Conservation (phyloP, 2,797 vertebrate species). For the Channallabes apus region DNA sequence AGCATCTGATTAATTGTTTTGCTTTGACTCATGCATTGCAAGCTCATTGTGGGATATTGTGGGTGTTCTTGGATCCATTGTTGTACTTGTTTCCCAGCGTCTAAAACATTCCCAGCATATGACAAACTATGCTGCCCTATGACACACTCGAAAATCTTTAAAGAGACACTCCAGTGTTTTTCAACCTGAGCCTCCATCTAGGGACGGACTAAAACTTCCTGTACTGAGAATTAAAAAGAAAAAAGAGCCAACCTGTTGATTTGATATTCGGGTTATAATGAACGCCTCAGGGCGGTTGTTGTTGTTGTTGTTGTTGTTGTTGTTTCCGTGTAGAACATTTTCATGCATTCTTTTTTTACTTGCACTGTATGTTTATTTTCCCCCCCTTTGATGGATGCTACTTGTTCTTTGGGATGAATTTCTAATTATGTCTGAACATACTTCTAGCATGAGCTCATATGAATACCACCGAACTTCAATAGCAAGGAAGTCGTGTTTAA, state of each 20-base stretch:
- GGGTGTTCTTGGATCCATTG: conserved; percentile 48
- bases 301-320: neutral
- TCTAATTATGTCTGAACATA: neutral
- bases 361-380: neutral
- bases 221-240: neutral
- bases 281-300: conserved; percentile 1
- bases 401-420: neutral
- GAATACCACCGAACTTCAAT: neutral
- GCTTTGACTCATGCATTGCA: conserved; percentile 29
- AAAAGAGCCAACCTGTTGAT: neutral
- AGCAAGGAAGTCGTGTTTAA: no score
- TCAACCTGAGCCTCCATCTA: neutral
- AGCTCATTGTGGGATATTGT: conserved; percentile 35
- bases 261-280: conserved; percentile 15
- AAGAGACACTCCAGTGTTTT: conserved; percentile 24
- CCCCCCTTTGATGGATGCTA: neutral
- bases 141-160: conserved; percentile 15
- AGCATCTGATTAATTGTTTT: conserved; percentile 47
- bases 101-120: conserved; percentile 46
- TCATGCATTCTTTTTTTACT: conserved; percentile 14
- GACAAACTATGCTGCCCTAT: conserved; percentile 41
- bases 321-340: neutral
- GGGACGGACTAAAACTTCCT: neutral
- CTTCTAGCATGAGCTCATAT: neutral
- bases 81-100: conserved; percentile 41